phyloP scores from a whole-genome alignment of 2,888 invertebrate genomes.

The Mactromeris polynyma region DNA sequence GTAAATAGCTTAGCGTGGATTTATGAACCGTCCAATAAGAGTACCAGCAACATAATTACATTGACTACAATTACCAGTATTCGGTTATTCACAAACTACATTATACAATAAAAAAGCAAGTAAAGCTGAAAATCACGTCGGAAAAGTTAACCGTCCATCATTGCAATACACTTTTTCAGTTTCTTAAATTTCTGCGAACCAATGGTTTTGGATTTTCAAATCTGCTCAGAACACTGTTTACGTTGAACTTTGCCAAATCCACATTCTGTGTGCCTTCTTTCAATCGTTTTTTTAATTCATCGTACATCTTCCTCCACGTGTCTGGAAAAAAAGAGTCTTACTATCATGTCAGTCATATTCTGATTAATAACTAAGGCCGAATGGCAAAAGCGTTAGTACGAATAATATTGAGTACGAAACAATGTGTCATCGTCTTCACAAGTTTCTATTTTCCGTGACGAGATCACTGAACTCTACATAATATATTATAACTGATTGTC shows the following conservation, averaged over 20 bases:
- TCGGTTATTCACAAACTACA: too few species aligned
- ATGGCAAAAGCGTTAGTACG: background rate
- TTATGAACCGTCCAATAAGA: too few species aligned
- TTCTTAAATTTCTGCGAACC: background rate
- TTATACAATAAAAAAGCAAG: too few species aligned
- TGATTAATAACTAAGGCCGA: too few species aligned
- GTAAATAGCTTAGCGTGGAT: too few species aligned
- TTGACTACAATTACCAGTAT: too few species aligned
- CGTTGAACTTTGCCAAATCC: slow-evolving; percentile 47
- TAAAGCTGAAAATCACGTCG: background rate
- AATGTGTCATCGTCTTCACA: background rate
- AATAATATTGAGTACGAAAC: background rate
- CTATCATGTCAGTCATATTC: too few species aligned
- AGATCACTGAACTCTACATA: too few species aligned
- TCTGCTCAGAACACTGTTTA: slow-evolving; percentile 41
- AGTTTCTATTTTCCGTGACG: too few species aligned
- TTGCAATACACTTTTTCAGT: background rate
- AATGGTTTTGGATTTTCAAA: slow-evolving; percentile 39
- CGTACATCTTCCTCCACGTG: slow-evolving; percentile 46
- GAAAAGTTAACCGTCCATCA: background rate
- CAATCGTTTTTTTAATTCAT: slow-evolving; percentile 31
- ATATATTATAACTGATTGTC: too few species aligned
- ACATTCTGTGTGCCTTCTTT: slow-evolving; percentile 25
- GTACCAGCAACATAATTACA: too few species aligned
- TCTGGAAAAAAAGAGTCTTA: slow-evolving; percentile 53